phyloP scores from a whole-genome alignment of 2,797 vertebrate species.

The Hemibagrus guttatus region DNA sequence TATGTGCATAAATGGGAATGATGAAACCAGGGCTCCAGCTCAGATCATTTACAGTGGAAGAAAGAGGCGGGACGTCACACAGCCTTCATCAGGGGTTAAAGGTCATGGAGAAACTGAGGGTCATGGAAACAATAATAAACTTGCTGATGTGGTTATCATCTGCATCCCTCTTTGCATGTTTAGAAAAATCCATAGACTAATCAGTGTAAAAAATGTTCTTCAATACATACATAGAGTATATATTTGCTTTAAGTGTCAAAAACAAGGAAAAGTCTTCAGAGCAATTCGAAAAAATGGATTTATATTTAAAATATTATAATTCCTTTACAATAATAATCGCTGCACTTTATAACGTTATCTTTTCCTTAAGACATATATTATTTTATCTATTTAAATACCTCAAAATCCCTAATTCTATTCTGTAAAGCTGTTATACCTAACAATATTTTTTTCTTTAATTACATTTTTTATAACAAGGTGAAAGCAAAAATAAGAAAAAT shows the following conservation, averaged over 20 bases:
- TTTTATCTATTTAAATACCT: background rate
- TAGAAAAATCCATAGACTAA: background rate
- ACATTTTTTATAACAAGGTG: background rate
- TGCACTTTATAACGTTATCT: background rate
- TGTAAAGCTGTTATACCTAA: background rate
- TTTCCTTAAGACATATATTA: background rate
- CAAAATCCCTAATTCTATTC: background rate
- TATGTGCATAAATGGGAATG: background rate
- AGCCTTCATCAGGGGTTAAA: constrained; percentile 34
- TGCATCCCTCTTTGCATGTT: background rate
- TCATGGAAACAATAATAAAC: constrained; percentile 4
- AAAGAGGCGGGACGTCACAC: background rate
- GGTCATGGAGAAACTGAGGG: constrained; percentile 32
- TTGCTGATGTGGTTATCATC: background rate
- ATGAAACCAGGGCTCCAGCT: background rate
- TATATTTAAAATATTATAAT: background rate
- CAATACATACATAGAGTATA: background rate
- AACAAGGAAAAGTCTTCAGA: background rate
- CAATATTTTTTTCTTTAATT: background rate
- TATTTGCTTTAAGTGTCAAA: background rate
- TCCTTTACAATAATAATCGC: background rate
- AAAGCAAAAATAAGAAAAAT: background rate
- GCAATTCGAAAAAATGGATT: background rate
- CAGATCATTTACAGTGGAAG: constrained; percentile 7
- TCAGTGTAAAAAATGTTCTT: background rate